Conservation (phyloP, 2,113 vertebrate species). For the Anoplopoma fimbria region DNA sequence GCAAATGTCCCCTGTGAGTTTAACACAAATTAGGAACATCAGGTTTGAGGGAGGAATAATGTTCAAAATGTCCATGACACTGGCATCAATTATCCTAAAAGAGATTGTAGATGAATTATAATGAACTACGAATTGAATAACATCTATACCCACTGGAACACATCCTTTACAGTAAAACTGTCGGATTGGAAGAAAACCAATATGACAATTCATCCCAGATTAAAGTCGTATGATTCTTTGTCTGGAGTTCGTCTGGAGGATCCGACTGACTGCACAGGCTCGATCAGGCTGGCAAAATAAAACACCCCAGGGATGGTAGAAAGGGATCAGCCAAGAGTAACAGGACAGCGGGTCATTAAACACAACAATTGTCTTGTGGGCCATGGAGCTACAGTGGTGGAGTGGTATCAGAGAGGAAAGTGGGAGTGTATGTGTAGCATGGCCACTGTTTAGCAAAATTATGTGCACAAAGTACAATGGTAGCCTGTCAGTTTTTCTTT, state of each 20-base stretch:
- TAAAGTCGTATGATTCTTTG: conserved; percentile 64
- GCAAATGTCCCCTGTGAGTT: conserved; percentile 37
- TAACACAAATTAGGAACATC: conserved; percentile 30
- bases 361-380: conserved; percentile 65
- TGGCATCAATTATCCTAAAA: not conserved
- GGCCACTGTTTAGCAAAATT: conserved; percentile 12
- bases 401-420: conserved; percentile 4
- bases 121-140: conserved; percentile 11
- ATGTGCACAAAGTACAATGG: not conserved
- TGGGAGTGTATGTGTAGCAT: conserved; percentile 10
- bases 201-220: conserved; percentile 53
- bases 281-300: conserved; percentile 66
- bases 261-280: conserved; percentile 62
- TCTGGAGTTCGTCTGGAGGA: conserved; percentile 57
- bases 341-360: conserved; percentile 70
- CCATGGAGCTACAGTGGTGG: conserved; percentile 15
- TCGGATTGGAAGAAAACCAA: conserved; percentile 17
- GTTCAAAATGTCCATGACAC: conserved; percentile 10
- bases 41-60: conserved; percentile 30
- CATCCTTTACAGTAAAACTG: conserved; percentile 5
- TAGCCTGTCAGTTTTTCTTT: conserved; percentile 4
- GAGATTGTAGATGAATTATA: not conserved
- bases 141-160: not conserved
- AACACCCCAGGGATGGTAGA: conserved; percentile 50
- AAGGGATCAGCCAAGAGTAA: conserved; percentile 71